Conservation (phyloP, 1,140 invertebrate genomes). For the Mylabris phalerata region DNA sequence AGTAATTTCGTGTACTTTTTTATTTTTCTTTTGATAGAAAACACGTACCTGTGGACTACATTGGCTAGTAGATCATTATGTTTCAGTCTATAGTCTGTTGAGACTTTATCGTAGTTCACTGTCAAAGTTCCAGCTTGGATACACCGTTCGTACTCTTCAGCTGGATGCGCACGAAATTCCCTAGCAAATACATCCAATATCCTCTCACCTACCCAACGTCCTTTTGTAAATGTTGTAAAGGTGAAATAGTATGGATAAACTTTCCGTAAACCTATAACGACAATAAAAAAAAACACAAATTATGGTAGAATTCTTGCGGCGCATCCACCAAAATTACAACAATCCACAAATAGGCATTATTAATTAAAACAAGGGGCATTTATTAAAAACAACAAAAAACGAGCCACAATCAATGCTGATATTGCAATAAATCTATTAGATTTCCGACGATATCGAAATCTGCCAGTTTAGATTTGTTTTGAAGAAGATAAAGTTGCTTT, state of each 20-base stretch:
- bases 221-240: slow-evolving; percentile 95
- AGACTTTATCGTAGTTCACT: slow-evolving; percentile 91
- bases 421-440: too few relatives aligned
- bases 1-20: too few relatives aligned
- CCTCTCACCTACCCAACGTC: slow-evolving; percentile 92
- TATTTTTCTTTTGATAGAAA: neutral
- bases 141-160: slow-evolving; percentile 85
- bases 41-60: slow-evolving; percentile 82
- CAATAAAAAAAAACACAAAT: slow-evolving; percentile 4
- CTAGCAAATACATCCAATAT: slow-evolving; percentile 89
- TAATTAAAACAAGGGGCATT: too few relatives aligned
- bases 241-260: slow-evolving; percentile 98
- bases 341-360: neutral
- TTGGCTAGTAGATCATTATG: slow-evolving; percentile 93
- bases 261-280: slow-evolving; percentile 81
- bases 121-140: slow-evolving; percentile 85
- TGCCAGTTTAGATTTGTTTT: too few relatives aligned
- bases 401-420: too few relatives aligned
- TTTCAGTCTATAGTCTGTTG: slow-evolving; percentile 85
- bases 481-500: slow-evolving; percentile 4
- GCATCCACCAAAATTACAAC: neutral
- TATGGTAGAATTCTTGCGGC: too few relatives aligned
- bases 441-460: too few relatives aligned
- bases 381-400: too few relatives aligned
- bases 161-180: slow-evolving; percentile 89